A percentile compares a stretch with the other conserved stretches of the same genome.
Evolutionary conservation across 2,888 invertebrate genomes (phyloP).

Genomic region (Pachycephus smyrnensis): DNA sequence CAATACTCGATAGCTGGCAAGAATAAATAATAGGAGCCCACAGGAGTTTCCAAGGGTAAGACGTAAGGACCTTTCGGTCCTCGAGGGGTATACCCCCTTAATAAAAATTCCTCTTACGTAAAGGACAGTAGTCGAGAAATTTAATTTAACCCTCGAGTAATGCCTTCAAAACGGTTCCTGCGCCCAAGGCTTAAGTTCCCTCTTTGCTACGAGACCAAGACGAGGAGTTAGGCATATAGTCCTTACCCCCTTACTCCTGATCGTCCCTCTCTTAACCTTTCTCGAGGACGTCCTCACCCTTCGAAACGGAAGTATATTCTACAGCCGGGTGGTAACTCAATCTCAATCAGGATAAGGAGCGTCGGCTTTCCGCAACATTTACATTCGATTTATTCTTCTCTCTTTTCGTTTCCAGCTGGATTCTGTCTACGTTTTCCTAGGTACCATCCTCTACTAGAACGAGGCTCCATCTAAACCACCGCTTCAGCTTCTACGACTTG

Average conservation of each 20-base stretch:
- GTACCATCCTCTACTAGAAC: slow-evolving; percentile 14
- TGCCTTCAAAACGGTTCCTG: background rate
- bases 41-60: background rate
- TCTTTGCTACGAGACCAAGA: background rate
- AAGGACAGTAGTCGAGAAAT: background rate
- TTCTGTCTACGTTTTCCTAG: slow-evolving; percentile 25
- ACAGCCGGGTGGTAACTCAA: background rate
- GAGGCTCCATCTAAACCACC: slow-evolving; percentile 21
- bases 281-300: background rate
- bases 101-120: background rate
- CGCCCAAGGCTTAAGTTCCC: background rate
- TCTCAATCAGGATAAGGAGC: slow-evolving; percentile 47
- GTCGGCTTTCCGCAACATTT: slow-evolving; percentile 59
- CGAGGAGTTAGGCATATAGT: background rate
- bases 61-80: background rate
- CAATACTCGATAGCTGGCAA: background rate
- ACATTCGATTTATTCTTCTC: slow-evolving; percentile 55
- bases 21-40: background rate
- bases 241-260: background rate
- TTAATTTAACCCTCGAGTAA: background rate
- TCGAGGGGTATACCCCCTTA: background rate
- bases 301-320: background rate
- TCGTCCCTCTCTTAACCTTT: background rate
- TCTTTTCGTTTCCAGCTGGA: slow-evolving; percentile 19
- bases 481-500: slow-evolving; percentile 39